Conservation (phyloP, 2,113 vertebrate species). For the Chelonoidis abingdonii region DNA sequence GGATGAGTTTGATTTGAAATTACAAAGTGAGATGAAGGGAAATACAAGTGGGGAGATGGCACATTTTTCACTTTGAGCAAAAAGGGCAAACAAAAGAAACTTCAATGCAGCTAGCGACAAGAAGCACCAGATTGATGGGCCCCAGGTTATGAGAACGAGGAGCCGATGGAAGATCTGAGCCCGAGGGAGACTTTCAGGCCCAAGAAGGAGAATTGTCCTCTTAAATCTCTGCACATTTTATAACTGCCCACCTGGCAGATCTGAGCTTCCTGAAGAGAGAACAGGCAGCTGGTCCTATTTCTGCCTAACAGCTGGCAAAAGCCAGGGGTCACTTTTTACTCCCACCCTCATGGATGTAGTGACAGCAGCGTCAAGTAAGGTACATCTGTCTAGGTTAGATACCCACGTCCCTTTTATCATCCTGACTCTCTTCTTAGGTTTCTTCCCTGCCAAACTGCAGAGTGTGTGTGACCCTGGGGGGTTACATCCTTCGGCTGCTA, state of each 20-base stretch:
- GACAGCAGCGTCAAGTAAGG: not conserved
- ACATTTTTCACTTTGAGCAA: not conserved
- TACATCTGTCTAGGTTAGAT: not conserved
- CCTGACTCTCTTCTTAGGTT: not conserved
- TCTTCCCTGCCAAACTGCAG: not conserved
- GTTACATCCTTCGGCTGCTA: not conserved
- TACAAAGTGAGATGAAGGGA: not conserved
- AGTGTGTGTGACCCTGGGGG: not conserved
- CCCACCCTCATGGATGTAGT: not conserved
- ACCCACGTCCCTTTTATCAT: not conserved
- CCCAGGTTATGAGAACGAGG: not conserved
- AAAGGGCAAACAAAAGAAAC: not conserved
- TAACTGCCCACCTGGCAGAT: not conserved
- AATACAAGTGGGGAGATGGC: accelerated
- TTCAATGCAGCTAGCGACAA: not conserved
- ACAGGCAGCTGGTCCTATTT: not conserved
- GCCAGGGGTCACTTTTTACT: not conserved
- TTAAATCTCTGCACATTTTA: not conserved
- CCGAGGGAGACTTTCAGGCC: not conserved
- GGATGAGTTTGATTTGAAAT: not conserved
- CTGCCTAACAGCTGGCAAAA: not conserved
- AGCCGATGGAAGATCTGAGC: not conserved
- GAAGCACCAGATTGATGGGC: not conserved
- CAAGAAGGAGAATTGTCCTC: not conserved
- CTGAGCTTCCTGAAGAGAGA: not conserved